Percentiles rank a stretch among this genome's conserved stretches.
These are phyloP conservation scores for Butorides virescens DNA, from an alignment of 2,113 vertebrate species.

Conservation along the genomic window DNA sequence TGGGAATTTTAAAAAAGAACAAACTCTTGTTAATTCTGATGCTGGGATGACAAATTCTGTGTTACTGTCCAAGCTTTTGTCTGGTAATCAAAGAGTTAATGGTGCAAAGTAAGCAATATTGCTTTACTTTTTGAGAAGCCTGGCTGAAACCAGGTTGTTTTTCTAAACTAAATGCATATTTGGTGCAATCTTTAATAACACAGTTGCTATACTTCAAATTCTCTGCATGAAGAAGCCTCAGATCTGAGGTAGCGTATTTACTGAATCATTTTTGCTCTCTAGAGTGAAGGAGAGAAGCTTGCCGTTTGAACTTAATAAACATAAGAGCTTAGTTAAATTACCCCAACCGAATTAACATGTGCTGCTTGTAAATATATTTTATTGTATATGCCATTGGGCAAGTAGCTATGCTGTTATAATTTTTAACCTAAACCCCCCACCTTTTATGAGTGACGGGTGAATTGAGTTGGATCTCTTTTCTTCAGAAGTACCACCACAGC, in stretches of 20 bases:
- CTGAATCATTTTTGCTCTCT: slow-evolving; percentile 8
- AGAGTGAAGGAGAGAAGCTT: not conserved
- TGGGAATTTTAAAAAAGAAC: not conserved
- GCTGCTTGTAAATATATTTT: not conserved
- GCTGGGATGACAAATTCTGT: slow-evolving; percentile 10
- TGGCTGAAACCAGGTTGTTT: slow-evolving; percentile 16
- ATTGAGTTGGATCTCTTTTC: not conserved
- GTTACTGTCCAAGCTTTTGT: not conserved
- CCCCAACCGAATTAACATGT: not conserved
- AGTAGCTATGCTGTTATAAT: not conserved
- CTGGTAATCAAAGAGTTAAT: slow-evolving; percentile 22
- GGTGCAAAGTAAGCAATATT: slow-evolving; percentile 14
- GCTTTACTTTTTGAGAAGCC: slow-evolving; percentile 44
- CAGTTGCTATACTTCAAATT: slow-evolving; percentile 19
- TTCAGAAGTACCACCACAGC: not conserved
- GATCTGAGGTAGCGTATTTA: not conserved
- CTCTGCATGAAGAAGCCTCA: not conserved
- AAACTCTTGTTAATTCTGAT: slow-evolving; percentile 45
- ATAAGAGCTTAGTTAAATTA: slow-evolving; percentile 9
- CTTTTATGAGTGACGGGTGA: not conserved
- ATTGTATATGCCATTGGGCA: not conserved
- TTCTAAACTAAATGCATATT: slow-evolving; percentile 30
- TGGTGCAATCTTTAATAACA: slow-evolving; percentile 21
- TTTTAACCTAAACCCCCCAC: not conserved
- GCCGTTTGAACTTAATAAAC: not conserved